These are phyloP conservation scores for Cryptocheilus praepositus DNA, from an alignment of 2,888 invertebrate genomes.

Conservation along the genomic window DNA sequence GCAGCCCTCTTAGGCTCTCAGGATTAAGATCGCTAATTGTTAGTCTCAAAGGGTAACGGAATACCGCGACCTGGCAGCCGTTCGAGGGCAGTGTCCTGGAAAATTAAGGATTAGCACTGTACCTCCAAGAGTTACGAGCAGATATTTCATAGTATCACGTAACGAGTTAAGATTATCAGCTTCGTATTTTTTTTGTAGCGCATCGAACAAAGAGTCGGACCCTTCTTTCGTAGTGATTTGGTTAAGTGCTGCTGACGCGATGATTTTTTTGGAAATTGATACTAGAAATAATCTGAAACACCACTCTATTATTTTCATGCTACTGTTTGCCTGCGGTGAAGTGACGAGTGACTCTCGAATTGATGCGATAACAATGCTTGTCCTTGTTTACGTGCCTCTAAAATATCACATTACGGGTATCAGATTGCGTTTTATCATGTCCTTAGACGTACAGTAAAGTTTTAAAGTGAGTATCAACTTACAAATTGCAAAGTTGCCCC, in stretches of 20 bases:
- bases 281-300: not conserved
- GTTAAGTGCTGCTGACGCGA: too few species aligned
- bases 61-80: constrained; percentile 26
- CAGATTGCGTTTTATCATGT: constrained; percentile 57
- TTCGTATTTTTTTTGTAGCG: too few species aligned
- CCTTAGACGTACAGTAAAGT: constrained; percentile 51
- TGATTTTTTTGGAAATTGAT: too few species aligned
- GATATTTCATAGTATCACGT: too few species aligned
- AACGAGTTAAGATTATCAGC: too few species aligned
- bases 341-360: constrained; percentile 51
- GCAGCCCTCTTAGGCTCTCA: constrained; percentile 43
- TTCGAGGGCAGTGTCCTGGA: constrained; percentile 54
- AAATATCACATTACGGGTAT: constrained; percentile 52
- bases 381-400: constrained; percentile 51
- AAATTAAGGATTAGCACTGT: constrained; percentile 65
- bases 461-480: constrained; percentile 51
- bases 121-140: constrained; percentile 35
- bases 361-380: constrained; percentile 53
- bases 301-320: constrained; percentile 53
- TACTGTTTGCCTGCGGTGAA: constrained; percentile 52
- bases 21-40: constrained; percentile 72
- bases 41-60: constrained; percentile 64
- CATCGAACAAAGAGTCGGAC: too few species aligned
- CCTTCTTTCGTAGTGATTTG: too few species aligned
- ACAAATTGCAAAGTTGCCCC: constrained; percentile 17